These are phyloP conservation scores for Solenopsis fugax DNA, from an alignment of 1,140 invertebrate genomes.

Conservation along the genomic window DNA sequence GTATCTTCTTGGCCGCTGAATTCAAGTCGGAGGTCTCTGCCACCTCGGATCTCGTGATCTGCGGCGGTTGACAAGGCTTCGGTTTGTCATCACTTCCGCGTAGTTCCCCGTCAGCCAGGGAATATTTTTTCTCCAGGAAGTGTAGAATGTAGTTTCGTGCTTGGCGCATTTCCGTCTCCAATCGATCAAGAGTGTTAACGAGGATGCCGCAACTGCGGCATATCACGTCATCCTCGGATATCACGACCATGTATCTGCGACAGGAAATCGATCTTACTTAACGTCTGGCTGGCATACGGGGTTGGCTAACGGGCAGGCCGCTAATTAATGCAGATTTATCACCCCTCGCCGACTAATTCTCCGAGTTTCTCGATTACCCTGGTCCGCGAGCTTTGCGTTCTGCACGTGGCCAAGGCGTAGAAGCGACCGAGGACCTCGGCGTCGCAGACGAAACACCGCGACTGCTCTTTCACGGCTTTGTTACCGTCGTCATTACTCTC, in stretches of 20 bases:
- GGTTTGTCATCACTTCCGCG: conserved; percentile 68
- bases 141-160: conserved; percentile 77
- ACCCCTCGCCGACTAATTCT: conserved; percentile 85
- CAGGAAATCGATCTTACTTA: conserved; percentile 21
- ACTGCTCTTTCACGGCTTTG: background rate
- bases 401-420: conserved; percentile 82
- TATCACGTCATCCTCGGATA: conserved; percentile 85
- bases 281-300: background rate
- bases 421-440: conserved; percentile 76
- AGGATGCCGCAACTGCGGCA: conserved; percentile 84
- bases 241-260: conserved; percentile 84
- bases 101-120: conserved; percentile 81
- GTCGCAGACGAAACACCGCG: conserved; percentile 84
- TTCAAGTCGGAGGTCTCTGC: conserved; percentile 34
- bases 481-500: background rate
- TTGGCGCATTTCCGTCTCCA: conserved; percentile 81
- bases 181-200: conserved; percentile 83
- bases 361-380: conserved; percentile 84
- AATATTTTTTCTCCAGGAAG: conserved; percentile 84
- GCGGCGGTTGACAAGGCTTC: conserved; percentile 74
- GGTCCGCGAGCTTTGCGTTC: conserved; percentile 81
- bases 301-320: background rate
- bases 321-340: conserved; percentile 53
- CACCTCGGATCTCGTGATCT: conserved; percentile 67
- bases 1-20: conserved; percentile 20